These are phyloP conservation scores for Vicugna pacos DNA, from an alignment of 2,113 vertebrate species.

Conservation along the genomic window DNA sequence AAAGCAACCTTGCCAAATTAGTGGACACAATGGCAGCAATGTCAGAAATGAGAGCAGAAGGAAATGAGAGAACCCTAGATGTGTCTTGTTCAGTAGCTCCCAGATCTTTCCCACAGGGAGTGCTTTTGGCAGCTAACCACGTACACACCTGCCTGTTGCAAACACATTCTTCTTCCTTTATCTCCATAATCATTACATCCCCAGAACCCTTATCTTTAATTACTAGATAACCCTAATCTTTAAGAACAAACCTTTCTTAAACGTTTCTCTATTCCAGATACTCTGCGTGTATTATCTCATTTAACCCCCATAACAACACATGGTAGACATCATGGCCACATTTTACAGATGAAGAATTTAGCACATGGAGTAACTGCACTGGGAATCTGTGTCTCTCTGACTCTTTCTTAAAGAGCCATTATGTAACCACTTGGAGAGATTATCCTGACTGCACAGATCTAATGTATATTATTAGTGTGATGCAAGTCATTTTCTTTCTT, in stretches of 20 bases:
- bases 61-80: constrained; percentile 25
- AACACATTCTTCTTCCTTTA: not conserved
- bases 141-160: not conserved
- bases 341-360: not conserved
- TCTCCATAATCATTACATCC: not conserved
- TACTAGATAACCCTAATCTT: not conserved
- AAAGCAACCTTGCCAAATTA: constrained; percentile 55
- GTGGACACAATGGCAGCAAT: constrained; percentile 42
- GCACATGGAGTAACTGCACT: not conserved
- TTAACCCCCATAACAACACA: not conserved
- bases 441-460: not conserved
- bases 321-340: not conserved
- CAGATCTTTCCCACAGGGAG: not conserved
- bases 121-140: not conserved
- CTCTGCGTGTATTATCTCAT: not conserved
- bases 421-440: not conserved
- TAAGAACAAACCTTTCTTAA: not conserved
- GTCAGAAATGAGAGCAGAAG: constrained; percentile 54
- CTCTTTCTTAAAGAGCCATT: not conserved
- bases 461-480: not conserved
- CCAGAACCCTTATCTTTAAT: not conserved
- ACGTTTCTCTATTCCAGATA: not conserved
- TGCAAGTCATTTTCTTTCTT: not conserved
- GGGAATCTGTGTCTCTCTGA: not conserved
- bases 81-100: not conserved